A percentile compares a stretch with the other conserved stretches of the same genome.
These are phyloP conservation scores for Cepaea hortensis DNA, from an alignment of 2,888 invertebrate genomes.

Conservation along the genomic window DNA sequence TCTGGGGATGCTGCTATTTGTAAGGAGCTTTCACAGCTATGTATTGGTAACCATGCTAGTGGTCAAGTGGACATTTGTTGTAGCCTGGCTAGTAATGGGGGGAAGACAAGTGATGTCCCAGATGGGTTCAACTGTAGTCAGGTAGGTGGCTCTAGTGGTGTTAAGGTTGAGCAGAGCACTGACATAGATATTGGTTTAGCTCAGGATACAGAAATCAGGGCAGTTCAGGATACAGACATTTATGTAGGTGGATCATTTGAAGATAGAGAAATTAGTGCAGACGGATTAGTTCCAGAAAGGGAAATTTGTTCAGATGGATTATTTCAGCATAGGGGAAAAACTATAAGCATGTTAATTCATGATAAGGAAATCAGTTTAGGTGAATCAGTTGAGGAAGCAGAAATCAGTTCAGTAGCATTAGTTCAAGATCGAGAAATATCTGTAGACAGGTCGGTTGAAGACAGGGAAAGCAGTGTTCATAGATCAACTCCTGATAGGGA, in stretches of 20 bases:
- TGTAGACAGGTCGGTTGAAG: background rate
- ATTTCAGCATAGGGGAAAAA: too few relatives aligned
- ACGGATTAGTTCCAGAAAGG: too few relatives aligned
- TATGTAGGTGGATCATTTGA: too few relatives aligned
- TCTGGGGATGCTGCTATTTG: background rate
- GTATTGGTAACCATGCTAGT: background rate
- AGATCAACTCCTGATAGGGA: background rate
- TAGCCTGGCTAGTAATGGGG: background rate
- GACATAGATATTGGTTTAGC: background rate
- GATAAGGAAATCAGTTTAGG: too few relatives aligned
- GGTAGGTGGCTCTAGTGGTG: background rate
- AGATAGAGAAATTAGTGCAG: too few relatives aligned
- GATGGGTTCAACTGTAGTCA: background rate
- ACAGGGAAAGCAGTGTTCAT: background rate
- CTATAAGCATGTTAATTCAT: too few relatives aligned
- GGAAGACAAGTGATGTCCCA: background rate
- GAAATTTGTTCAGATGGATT: too few relatives aligned
- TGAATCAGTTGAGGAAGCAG: too few relatives aligned
- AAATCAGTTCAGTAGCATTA: too few relatives aligned
- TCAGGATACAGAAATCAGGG: too few relatives aligned
- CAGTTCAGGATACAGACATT: too few relatives aligned
- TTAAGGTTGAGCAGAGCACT: background rate
- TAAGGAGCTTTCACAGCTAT: background rate
- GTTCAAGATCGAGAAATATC: background rate
- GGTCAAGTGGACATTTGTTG: background rate